Base-by-base conservation (phyloP, 2,797 vertebrate species). In the Uromys caudimaculatus region DNA sequence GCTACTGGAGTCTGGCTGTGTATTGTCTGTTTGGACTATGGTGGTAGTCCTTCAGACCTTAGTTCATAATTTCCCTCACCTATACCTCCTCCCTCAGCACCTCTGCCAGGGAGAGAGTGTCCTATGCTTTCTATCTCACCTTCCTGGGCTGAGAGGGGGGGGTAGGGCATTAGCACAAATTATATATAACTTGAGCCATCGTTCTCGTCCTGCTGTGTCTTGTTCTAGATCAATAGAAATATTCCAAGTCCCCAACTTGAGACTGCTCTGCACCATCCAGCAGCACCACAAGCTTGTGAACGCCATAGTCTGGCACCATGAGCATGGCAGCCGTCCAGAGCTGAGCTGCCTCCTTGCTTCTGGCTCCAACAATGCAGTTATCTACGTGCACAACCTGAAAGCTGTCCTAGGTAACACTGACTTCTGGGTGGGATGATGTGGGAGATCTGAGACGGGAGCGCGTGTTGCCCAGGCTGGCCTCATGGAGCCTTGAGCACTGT, bases 251-350 rank as follows among this genome's bases (percentile, higher is more conserved):
- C 99, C 99, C 10, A 95, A 81, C 54, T 96, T 99, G 98, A 99
- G 98, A 98, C 97, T 99, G 93, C 98, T 99, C 92, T 99, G 99
- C 98, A 99, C 99, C 93, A 98, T 99, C 89, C 99, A 99, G 98
- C 99, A 99, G 96, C 99, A 99, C 93, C 99, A 99, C 98, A 99
- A 99, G 97, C 99, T 99, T 96, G 99, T 99, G 96, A 99, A 99
- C 23, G 97, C 98, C 0, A 97, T 99, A 11, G 98, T 99, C 23
- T 99, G 99, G 99, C 99, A 99, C 77, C 99, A 99, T 0, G 98
- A 98, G 44, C 99, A 99, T 11, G 97, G 98, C 89, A 97, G 98
- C 10, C 96, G 98, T 0, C 98, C 99, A 0, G 99, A 99, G 83
- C 98, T 99, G 94, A 98, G 98, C 96, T 98, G 97, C 81, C 98